phyloP scores from a whole-genome alignment of 2,797 vertebrate species.

The Characodon lateralis region DNA sequence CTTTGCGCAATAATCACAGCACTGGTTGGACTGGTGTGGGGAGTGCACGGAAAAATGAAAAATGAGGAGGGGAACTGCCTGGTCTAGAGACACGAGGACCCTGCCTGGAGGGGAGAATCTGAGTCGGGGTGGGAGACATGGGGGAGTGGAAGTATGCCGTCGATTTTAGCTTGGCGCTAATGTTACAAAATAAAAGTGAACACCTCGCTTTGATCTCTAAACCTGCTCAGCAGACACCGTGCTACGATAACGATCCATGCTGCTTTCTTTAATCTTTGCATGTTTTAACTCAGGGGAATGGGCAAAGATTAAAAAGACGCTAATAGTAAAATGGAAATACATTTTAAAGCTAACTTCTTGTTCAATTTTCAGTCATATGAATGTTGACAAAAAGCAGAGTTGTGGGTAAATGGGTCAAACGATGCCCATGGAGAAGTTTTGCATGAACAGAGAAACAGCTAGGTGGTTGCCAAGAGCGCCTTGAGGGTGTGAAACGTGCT shows the following conservation, averaged over 20 bases:
- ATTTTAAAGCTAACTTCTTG: conserved; percentile 14
- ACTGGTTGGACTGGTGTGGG: conserved; percentile 1
- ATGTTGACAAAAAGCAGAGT: conserved; percentile 36
- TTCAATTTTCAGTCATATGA: conserved; percentile 21
- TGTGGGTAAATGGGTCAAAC: conserved; percentile 38
- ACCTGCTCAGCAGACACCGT: conserved; percentile 78
- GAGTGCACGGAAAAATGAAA: conserved; percentile 40
- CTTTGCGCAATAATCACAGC: conserved; percentile 15
- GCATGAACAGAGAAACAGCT: conserved; percentile 52
- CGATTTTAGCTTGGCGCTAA: conserved; percentile 67
- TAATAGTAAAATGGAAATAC: neutral
- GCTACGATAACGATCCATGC: conserved; percentile 80
- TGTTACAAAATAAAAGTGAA: conserved; percentile 74
- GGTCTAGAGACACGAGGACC: conserved; percentile 67
- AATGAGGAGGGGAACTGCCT: conserved; percentile 49
- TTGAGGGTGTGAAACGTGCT: conserved; percentile 63
- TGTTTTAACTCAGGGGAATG: conserved; percentile 42
- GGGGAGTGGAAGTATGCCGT: conserved; percentile 50
- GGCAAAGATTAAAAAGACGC: conserved; percentile 4
- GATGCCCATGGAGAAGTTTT: conserved; percentile 49
- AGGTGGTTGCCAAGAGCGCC: conserved; percentile 52
- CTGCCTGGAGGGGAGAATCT: conserved; percentile 68
- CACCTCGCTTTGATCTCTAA: conserved; percentile 79
- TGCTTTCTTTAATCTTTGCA: conserved; percentile 80
- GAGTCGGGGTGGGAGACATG: conserved; percentile 5